phyloP scores from a whole-genome alignment of 2,797 vertebrate species.

The Peromyscus nudipes region DNA sequence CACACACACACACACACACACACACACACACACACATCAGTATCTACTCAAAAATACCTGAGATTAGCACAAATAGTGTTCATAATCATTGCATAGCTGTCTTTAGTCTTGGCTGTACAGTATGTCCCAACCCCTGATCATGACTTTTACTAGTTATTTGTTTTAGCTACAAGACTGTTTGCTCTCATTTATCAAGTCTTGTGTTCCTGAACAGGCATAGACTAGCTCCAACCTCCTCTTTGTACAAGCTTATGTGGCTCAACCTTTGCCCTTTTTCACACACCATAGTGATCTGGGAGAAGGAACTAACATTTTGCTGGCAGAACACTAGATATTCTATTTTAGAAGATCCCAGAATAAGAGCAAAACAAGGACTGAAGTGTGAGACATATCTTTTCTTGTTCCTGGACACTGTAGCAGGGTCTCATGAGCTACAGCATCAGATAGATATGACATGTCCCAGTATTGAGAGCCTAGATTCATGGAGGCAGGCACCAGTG shows the following conservation, averaged over 20 bases:
- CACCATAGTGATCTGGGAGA: not conserved
- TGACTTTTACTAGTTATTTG: not conserved
- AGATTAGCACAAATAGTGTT: not conserved
- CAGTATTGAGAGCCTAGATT: not conserved
- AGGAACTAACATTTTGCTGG: not conserved
- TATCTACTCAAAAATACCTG: not conserved
- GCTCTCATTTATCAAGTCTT: not conserved
- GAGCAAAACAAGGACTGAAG: not conserved
- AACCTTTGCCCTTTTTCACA: not conserved
- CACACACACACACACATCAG: not conserved
- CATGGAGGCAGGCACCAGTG: not conserved
- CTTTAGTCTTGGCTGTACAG: not conserved
- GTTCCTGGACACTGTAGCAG: not conserved
- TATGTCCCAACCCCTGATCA: not conserved
- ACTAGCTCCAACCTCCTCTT: not conserved
- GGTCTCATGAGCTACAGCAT: not conserved
- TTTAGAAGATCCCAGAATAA: not conserved
- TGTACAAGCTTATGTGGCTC: not conserved
- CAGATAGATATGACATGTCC: too few species aligned
- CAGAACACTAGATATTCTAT: not conserved
- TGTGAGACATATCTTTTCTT: too few species aligned
- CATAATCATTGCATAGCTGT: rapidly evolving
- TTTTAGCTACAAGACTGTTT: not conserved
- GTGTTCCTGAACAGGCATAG: not conserved
- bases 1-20: not conserved